Conservation (phyloP, 2,888 invertebrate genomes). For the Spicauda simplicius region DNA sequence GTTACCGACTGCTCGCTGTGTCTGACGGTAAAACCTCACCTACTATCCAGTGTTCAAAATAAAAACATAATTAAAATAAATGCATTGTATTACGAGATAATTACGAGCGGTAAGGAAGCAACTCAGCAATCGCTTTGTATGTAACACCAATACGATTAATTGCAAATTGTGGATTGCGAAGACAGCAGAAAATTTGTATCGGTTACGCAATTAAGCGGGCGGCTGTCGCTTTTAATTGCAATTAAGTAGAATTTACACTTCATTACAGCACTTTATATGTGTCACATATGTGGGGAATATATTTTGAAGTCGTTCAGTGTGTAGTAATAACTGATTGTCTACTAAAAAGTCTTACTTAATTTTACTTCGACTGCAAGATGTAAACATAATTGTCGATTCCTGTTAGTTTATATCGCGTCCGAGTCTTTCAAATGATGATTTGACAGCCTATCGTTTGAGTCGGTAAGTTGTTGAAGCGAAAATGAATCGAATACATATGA, state of each 20-base stretch:
- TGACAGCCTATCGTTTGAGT: no score
- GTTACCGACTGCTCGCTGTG: no score
- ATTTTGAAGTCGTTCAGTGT: background rate
- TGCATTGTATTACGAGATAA: background rate
- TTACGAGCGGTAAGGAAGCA: background rate
- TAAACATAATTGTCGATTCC: no score
- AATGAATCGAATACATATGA: no score
- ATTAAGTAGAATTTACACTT: constrained; percentile 16
- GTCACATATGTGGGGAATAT: background rate
- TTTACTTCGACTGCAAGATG: no score
- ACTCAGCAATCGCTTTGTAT: background rate
- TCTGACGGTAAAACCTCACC: no score
- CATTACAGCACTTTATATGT: constrained; percentile 7
- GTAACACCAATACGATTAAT: constrained; percentile 9
- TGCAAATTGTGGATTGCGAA: constrained; percentile 9
- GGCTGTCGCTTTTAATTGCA: constrained; percentile 19
- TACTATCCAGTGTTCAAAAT: no score
- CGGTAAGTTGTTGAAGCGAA: no score
- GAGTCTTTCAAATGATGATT: no score
- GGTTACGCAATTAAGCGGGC: constrained; percentile 18
- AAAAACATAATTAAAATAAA: background rate
- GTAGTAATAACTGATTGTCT: no score
- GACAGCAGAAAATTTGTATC: constrained; percentile 23
- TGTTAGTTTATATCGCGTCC: no score
- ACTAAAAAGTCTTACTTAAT: no score